Conservation (phyloP, 1,140 invertebrate species). For the Lepidurus packardi region DNA sequence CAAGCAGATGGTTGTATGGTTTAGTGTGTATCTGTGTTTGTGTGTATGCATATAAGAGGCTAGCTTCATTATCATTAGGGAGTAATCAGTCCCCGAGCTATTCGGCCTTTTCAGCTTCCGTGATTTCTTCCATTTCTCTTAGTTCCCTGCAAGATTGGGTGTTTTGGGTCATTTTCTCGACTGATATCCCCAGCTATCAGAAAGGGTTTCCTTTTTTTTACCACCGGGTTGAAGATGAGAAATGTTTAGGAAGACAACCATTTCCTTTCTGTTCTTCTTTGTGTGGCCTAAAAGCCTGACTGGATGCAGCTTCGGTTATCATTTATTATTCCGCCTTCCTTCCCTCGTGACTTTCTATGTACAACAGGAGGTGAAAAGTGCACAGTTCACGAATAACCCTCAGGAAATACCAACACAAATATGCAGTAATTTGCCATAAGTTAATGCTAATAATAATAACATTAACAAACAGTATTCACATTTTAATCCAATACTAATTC, state of each 20-base stretch:
- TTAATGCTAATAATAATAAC: too few relatives aligned
- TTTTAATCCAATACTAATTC: too few relatives aligned
- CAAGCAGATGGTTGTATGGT: background rate
- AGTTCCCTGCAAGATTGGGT: background rate
- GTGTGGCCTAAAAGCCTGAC: background rate
- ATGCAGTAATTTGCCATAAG: too few relatives aligned
- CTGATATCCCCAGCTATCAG: background rate
- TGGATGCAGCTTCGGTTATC: background rate
- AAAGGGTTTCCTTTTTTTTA: background rate
- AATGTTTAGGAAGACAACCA: background rate
- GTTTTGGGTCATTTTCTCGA: background rate
- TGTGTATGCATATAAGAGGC: background rate
- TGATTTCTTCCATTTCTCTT: constrained; percentile 15
- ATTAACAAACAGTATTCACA: too few relatives aligned
- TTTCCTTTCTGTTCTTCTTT: background rate
- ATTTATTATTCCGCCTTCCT: background rate
- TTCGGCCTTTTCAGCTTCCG: background rate
- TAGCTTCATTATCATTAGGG: background rate
- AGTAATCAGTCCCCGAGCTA: constrained; percentile 18
- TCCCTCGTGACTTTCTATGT: background rate
- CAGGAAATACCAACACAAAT: too few relatives aligned
- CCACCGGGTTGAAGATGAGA: background rate
- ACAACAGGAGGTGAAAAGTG: background rate
- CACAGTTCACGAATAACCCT: too few relatives aligned
- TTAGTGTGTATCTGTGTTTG: background rate